Base-by-base conservation (phyloP, 35 echinoderm and acorn worm genomes). In the Ophioderma brevispina region DNA sequence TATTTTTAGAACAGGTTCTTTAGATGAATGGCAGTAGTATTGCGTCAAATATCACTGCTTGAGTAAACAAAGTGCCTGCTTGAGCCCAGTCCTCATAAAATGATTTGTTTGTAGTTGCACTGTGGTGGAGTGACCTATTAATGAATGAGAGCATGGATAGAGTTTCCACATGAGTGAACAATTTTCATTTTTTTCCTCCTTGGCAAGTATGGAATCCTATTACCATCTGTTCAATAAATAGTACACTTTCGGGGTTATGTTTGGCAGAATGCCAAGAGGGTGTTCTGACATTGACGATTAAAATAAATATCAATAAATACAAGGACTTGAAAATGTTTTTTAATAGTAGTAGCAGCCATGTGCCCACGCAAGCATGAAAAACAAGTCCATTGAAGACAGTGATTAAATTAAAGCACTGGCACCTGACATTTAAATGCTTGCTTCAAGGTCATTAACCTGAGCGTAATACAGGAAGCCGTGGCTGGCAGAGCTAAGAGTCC, bases 1-100 rank as follows among this genome's bases (percentile, higher is more conserved):
- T 85, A 85, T 64, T 85, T 85, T 63, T 85, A 85, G 83, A 85
- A 85, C 37, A 85, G 83, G 5, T 85, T 52, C 83, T 59, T 35
- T 59, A 85, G 83, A 85, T 85, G 83, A 85, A 85, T 85, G 59
- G 59, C 59, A 25, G 59, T 70, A 70, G 59, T 70, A 70, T 70
- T 70, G 59, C 23, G 28, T 70, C 59, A 70, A 70, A 70, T 59
- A 59, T 85, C 49, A 85, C 83, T 85, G 83, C 83, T 85, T 85
- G 83, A 85, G 83, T 85, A 85, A 85, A 85, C 83, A 85, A 37
- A 43, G 81, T 70, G 15, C 3, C 59, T 70, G 59, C 28, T 70
- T 70, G 59, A 70, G 59, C 59, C 59, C 28, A 25, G 5, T 70
- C 5, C 4, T 46, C 5, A 70, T 70, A 70, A 13, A 70, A 70